Percentiles rank a stretch among this genome's conserved stretches.
phyloP scores from a whole-genome alignment of 2,888 invertebrate genomes.

The Archips xylosteana region DNA sequence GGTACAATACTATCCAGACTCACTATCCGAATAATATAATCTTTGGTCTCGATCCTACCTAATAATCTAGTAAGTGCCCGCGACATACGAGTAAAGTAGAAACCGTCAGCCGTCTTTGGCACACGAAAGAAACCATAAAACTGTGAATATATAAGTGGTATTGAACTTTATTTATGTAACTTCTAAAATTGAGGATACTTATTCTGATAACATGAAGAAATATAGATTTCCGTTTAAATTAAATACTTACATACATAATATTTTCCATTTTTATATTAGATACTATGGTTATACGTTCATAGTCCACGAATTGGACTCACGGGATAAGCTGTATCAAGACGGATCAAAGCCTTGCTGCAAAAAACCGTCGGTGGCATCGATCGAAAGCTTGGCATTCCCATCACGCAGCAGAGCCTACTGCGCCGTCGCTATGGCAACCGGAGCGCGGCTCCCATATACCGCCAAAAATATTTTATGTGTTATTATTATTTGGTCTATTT shows the following conservation, averaged over 20 bases:
- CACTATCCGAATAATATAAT: too few relatives aligned
- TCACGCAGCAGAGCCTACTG: slow-evolving; percentile 78
- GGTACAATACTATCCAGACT: too few relatives aligned
- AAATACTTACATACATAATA: neutral
- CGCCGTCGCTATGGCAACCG: slow-evolving; percentile 76
- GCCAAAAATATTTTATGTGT: slow-evolving; percentile 43
- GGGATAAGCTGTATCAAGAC: slow-evolving; percentile 37
- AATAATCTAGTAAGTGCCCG: too few relatives aligned
- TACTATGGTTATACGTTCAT: neutral
- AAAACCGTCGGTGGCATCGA: slow-evolving; percentile 64
- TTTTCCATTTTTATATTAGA: neutral
- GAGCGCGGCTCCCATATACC: slow-evolving; percentile 50
- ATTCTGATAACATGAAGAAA: neutral
- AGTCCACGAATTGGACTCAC: slow-evolving; percentile 27
- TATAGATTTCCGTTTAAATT: neutral
- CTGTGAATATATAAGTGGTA: neutral
- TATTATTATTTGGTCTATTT: neutral
- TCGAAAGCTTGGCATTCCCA: slow-evolving; percentile 78
- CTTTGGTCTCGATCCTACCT: too few relatives aligned
- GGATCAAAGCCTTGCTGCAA: slow-evolving; percentile 52
- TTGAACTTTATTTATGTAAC: neutral
- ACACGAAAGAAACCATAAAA: neutral
- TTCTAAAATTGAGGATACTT: neutral
- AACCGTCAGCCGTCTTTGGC: neutral
- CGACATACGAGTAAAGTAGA: neutral